Conservation (phyloP, 2,113 vertebrate species). For the Hirundichthys speculiger region DNA sequence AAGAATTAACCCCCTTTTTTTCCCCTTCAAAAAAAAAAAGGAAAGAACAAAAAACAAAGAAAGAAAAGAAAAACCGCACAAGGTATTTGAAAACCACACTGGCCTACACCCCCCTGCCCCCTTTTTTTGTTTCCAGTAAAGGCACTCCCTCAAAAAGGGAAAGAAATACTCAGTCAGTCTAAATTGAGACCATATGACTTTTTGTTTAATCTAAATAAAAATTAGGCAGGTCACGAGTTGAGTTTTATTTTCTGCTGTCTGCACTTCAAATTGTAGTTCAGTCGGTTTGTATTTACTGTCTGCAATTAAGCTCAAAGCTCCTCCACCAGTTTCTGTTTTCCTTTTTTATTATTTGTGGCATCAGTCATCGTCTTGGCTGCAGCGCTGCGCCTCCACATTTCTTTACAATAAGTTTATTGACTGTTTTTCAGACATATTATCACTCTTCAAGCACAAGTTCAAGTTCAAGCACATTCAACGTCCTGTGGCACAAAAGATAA, state of each 20-base stretch:
- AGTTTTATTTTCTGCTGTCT: conserved; percentile 27
- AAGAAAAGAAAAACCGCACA: background rate
- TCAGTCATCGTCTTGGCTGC: conserved; percentile 9
- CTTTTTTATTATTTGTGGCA: conserved; percentile 33
- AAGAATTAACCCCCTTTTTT: conserved; percentile 51
- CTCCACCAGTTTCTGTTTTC: too few species aligned
- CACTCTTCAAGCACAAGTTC: conserved; percentile 6
- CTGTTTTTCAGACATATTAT: conserved; percentile 32
- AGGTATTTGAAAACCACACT: conserved; percentile 60
- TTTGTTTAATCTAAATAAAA: conserved; percentile 52
- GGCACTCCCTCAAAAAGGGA: conserved; percentile 24
- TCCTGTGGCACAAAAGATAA: too few species aligned
- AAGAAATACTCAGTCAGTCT: conserved; percentile 42
- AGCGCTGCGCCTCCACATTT: conserved; percentile 37
- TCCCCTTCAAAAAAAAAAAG: conserved; percentile 13
- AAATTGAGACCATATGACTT: conserved; percentile 72
- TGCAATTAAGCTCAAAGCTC: conserved; percentile 39
- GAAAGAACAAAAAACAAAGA: conserved; percentile 4
- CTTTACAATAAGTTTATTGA: conserved; percentile 34
- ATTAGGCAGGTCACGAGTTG: conserved; percentile 22
- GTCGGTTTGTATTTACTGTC: conserved; percentile 40
- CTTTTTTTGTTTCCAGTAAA: conserved; percentile 57
- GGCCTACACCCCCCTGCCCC: conserved; percentile 24
- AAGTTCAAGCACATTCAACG: conserved; percentile 26
- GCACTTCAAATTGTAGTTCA: conserved; percentile 11